phyloP scores from a whole-genome alignment of 2,797 vertebrate genomes.

The Sebastes flavidus region DNA sequence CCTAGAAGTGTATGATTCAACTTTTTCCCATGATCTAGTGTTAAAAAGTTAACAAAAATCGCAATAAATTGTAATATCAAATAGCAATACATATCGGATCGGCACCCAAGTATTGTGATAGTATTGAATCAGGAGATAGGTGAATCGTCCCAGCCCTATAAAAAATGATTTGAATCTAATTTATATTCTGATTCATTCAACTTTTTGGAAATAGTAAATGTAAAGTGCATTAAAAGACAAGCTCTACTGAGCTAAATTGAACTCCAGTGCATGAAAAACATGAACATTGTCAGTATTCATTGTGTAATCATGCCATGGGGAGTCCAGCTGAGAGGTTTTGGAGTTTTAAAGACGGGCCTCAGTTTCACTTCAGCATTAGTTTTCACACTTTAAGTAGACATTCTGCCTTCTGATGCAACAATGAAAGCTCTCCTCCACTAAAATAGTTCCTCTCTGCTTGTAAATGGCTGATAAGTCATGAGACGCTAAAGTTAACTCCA shows the following conservation, averaged over 20 bases:
- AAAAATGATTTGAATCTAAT: not conserved
- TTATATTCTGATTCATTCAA: not conserved
- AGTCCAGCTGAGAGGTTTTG: not conserved
- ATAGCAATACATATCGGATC: no score
- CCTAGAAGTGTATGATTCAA: no score
- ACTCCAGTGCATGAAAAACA: no score
- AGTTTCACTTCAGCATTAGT: not conserved
- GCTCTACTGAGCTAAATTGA: not conserved
- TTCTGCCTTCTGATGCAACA: not conserved
- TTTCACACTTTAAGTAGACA: not conserved
- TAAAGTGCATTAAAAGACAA: not conserved
- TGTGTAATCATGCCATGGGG: not conserved
- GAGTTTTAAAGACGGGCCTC: not conserved
- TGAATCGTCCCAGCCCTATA: not conserved
- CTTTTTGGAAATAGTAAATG: not conserved
- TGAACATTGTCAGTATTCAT: no score
- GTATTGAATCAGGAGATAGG: no score
- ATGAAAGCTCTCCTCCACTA: not conserved
- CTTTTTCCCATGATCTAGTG: no score
- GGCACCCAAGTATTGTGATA: no score
- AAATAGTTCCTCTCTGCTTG: not conserved
- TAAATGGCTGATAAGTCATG: not conserved
- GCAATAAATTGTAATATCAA: no score
- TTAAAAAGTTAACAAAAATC: no score
- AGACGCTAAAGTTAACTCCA: not conserved